Percentiles rank a stretch among this genome's conserved stretches.
Evolutionary conservation across 2,113 vertebrate species (phyloP).

Genomic region (Sardina pilchardus): DNA sequence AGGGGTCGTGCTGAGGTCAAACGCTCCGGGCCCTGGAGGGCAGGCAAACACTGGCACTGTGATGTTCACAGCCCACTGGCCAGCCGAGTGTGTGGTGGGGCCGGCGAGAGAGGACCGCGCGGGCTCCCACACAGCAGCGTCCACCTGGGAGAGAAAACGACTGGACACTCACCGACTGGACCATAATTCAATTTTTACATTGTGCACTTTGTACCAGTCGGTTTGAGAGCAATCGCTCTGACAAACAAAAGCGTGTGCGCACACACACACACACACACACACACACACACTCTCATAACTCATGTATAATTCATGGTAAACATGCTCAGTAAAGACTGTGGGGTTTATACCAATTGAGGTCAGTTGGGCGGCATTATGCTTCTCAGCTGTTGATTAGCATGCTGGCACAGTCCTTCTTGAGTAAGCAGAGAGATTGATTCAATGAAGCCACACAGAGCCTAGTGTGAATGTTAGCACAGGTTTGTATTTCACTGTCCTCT

Average conservation of each 20-base stretch:
- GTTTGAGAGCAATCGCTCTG: neutral
- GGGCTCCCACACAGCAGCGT: neutral
- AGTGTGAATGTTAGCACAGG: too few relatives aligned
- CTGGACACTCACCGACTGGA: neutral
- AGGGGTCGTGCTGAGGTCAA: constrained; percentile 58
- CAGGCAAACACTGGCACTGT: constrained; percentile 23
- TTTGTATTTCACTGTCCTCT: neutral
- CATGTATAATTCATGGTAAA: neutral
- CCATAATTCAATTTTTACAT: neutral
- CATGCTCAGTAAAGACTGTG: neutral
- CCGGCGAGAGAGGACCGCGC: neutral
- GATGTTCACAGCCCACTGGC: neutral
- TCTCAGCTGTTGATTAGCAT: neutral
- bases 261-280: constrained; percentile 3
- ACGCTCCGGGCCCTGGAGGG: constrained; percentile 19
- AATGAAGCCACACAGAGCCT: neutral
- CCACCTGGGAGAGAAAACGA: neutral
- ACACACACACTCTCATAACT: neutral
- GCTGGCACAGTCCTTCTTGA: neutral
- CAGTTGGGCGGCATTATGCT: neutral
- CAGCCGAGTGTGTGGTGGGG: neutral
- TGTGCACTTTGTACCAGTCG: neutral
- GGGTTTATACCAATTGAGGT: neutral
- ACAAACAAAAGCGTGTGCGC: neutral
- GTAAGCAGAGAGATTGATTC: neutral